Conservation (phyloP, 2,797 vertebrate species). For the Myiothlypis coronata region DNA sequence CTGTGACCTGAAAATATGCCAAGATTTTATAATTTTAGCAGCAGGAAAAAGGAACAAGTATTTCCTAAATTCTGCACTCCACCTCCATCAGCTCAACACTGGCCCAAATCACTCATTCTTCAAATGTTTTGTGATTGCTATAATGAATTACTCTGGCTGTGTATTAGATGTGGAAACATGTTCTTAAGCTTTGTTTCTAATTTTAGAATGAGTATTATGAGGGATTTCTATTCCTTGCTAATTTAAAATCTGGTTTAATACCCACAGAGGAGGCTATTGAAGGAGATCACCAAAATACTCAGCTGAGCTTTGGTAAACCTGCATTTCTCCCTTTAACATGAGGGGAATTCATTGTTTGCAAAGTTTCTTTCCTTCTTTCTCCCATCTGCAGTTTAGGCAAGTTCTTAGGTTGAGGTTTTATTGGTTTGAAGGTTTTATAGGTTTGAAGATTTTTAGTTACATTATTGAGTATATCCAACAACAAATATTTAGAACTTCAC, state of each 20-base stretch:
- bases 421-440: background rate
- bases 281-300: conserved; percentile 1
- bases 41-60: background rate
- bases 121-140: conserved; percentile 42
- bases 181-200: conserved; percentile 30
- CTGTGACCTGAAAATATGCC: conserved; percentile 14
- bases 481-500: background rate
- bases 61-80: conserved; percentile 33
- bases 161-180: background rate
- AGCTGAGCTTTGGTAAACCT: background rate
- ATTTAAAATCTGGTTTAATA: conserved; percentile 36
- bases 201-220: background rate
- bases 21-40: conserved; percentile 34
- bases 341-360: background rate
- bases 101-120: conserved; percentile 27
- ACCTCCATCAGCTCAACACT: background rate
- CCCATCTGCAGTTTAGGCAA: background rate
- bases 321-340: background rate
- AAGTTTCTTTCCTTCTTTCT: conserved; percentile 2
- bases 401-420: background rate
- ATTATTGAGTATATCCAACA: background rate
- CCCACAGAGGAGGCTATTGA: background rate
- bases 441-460: conserved; percentile 3
- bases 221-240: background rate
- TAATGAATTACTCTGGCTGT: conserved; percentile 34